Evolutionary conservation across 2,797 vertebrate species (phyloP).

Genomic region (Crypturellus tataupa): DNA sequence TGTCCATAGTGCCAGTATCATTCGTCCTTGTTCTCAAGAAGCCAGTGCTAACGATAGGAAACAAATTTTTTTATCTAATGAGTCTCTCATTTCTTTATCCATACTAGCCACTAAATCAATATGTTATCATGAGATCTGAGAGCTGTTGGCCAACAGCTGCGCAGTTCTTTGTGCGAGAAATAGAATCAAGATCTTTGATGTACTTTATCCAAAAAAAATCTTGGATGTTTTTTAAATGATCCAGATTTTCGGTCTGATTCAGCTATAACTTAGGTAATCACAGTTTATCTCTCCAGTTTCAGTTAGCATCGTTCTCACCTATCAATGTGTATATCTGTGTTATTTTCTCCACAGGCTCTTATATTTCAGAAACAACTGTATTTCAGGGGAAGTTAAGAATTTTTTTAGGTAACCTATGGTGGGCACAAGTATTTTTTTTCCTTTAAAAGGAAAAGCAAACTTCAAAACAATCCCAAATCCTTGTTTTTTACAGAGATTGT

Average conservation of each 20-base stretch:
- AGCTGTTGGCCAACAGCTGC: neutral
- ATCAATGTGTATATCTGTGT: neutral
- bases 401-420: accelerated
- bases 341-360: neutral
- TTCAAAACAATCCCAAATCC: too few relatives aligned
- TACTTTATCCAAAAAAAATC: neutral
- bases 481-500: neutral
- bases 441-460: neutral
- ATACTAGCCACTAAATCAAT: constrained; percentile 21
- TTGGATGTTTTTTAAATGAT: neutral
- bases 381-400: neutral
- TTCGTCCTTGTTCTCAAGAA: constrained; percentile 26
- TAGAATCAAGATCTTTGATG: neutral
- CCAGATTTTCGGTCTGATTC: neutral
- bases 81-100: neutral
- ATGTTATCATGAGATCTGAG: neutral
- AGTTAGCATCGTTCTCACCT: neutral
- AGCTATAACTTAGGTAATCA: neutral
- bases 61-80: constrained; percentile 30
- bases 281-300: neutral
- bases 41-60: neutral
- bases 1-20: neutral
- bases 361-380: neutral
- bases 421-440: neutral
- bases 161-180: neutral